Base-by-base conservation (phyloP, 2,797 vertebrate genomes). In the Tauraco hartlaubi region DNA sequence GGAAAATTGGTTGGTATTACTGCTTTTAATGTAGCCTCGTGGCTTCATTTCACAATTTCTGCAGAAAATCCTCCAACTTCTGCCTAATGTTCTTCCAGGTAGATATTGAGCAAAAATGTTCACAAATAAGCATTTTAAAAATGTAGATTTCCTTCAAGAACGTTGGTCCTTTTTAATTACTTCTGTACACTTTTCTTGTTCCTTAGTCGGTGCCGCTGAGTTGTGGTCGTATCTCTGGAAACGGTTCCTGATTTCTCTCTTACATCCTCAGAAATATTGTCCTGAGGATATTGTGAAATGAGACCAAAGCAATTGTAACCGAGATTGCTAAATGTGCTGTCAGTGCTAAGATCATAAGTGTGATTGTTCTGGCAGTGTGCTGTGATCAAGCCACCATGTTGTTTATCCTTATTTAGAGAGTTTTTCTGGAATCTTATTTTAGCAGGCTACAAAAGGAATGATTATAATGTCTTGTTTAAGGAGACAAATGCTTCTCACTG, bases 251-350 rank as follows among this genome's bases (percentile, higher is more conserved):
- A 74, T 71, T 76, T 74, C 80, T 88, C 67, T 81, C 54, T 68
- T 21, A 21, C 59, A 22, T 74, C 69, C 69, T 90, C 89, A 85
- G 76, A 85, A 80, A 93, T 67, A 51, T 91, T 66, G 64, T 94
- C 89, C 85, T 2, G 58, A 93, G 93, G 91, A 93, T 94, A 91
- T 54, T 75, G 91, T 86, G 85, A 95, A 93, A 90, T 94, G 91
- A 94, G 89, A 90, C 79, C 88, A 69, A 85, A 95, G 92, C 88
- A 94, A 96, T 94, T 94, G 87, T 89, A 72, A 94, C 85, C 51
- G 86, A 81, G 89, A 85, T 94, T 89, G 90, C 93, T 97, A 95
- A 96, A 73, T 85, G 80, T 21, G 62, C 96, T 94, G 88, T 94
- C 90, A 92, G 73, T 35, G 72, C 88, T 78, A 3, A 75, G 91